Percentiles rank a stretch among this genome's conserved stretches.
These are phyloP conservation scores for Gymnarchus niloticus DNA, from an alignment of 2,113 vertebrate genomes.

Conservation along the genomic window DNA sequence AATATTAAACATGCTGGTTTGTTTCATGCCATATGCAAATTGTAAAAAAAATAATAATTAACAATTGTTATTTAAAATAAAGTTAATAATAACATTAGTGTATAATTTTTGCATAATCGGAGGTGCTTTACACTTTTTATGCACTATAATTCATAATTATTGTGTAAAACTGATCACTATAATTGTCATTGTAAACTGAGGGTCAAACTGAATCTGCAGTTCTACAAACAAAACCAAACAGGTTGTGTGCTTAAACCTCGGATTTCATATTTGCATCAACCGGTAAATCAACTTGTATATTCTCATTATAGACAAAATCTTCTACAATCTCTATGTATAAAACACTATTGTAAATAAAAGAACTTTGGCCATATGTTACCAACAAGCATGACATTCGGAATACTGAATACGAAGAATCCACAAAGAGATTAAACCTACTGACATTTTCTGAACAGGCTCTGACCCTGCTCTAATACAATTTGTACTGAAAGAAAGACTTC, in stretches of 20 bases:
- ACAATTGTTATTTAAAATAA: too few species aligned
- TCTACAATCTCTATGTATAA: too few species aligned
- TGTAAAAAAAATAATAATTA: background rate
- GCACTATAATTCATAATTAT: background rate
- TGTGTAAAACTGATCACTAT: background rate
- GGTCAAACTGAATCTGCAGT: background rate
- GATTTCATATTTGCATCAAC: background rate
- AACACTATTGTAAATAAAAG: background rate
- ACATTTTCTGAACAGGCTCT: background rate
- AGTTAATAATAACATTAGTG: background rate
- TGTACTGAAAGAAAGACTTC: conserved; percentile 7
- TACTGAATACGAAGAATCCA: background rate
- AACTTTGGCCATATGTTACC: background rate
- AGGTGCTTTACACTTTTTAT: background rate
- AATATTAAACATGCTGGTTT: background rate
- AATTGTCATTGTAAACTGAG: background rate
- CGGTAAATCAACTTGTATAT: too few species aligned
- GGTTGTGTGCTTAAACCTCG: background rate
- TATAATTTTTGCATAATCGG: background rate
- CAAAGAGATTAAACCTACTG: background rate
- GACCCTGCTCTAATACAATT: conserved; percentile 2
- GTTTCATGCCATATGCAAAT: background rate
- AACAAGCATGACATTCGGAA: background rate
- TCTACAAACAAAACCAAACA: background rate
- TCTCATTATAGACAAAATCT: too few species aligned